Evolutionary conservation across 2,888 invertebrate genomes (phyloP).

Genomic region (Lithophane ornitopus): DNA sequence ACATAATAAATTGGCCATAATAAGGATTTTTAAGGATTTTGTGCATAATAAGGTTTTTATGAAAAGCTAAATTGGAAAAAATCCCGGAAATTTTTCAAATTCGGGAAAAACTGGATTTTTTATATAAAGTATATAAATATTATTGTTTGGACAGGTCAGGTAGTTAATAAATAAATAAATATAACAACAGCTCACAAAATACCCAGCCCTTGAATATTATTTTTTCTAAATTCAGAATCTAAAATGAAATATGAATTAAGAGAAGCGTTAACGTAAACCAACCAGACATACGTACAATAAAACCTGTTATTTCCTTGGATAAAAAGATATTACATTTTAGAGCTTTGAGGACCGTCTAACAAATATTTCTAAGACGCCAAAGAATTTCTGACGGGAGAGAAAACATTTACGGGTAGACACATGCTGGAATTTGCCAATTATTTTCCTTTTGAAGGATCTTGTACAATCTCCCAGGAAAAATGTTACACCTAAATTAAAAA

Average conservation of each 20-base stretch:
- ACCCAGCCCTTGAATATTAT: neutral
- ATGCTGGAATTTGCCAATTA: conserved; percentile 67
- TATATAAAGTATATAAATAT: no score
- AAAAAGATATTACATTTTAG: conserved; percentile 65
- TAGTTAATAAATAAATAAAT: no score
- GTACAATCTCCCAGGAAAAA: conserved; percentile 43
- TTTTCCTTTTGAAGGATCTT: conserved; percentile 58
- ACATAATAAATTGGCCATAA: no score
- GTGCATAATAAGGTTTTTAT: no score
- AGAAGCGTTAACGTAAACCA: conserved; percentile 2
- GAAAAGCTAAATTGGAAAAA: no score
- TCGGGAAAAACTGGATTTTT: no score
- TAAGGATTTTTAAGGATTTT: no score
- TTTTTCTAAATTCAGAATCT: neutral
- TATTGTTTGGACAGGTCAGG: no score
- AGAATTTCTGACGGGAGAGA: conserved; percentile 62
- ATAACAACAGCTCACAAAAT: neutral
- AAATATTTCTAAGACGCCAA: conserved; percentile 63
- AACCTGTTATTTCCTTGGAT: conserved; percentile 36
- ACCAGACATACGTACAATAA: conserved; percentile 20
- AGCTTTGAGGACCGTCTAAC: conserved; percentile 58
- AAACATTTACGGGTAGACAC: conserved; percentile 68
- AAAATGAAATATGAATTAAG: neutral
- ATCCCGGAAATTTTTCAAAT: no score
- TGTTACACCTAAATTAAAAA: conserved; percentile 61